Base-by-base conservation (phyloP, 2,888 invertebrate species). In the Mylabris sibirica region DNA sequence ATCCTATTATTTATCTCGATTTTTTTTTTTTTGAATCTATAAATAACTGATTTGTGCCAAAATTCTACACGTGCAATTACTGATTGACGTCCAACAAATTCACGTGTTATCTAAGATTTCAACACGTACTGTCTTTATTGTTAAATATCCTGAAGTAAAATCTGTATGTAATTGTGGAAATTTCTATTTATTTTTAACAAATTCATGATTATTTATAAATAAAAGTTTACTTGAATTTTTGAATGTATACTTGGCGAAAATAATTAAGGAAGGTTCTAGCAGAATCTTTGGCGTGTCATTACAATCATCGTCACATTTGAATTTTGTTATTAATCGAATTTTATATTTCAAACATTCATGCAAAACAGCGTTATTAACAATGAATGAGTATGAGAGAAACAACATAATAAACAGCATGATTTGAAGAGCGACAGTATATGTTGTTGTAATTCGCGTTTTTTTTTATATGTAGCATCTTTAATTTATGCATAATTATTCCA, bases 261-360 rank as follows among this genome's bases (percentile, higher is more conserved):
- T 11, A 49, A 20, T 49, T 49, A 20, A 49, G 49, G 20, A 49
- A 49, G 49, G 49, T 49, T 49, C 49, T 20, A 49, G 49, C 20
- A 11, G 20, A 49, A 49, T 20, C 6, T 44, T 44, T 44, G 17
- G 44, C 38, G 14, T 17, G 5, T 8, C 17, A 6, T 44, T 17
- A 8, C n/a, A 44, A 44, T 17, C 3, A 44, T 44, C 12, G 38
- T 38, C 38, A 38, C 38, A 38, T 38, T n/a, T n/a, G n/a, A n/a
- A 38, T 12, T 38, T 17, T 44, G 44, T n/a, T 44, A 17, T 8
- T 6, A 1, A 6, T 44, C 44, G 20, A 20, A 49, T 20, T 49
- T 11, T 9, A 49, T 8, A 11, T 20, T 49, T 20, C 20, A 49
- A 20, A 44, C n/a, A 44, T 6, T 3, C n/a, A 2, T 5, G n/a